These are phyloP conservation scores for Gadopsis bispinosus DNA, from an alignment of 2,797 vertebrate species.

Conservation along the genomic window DNA sequence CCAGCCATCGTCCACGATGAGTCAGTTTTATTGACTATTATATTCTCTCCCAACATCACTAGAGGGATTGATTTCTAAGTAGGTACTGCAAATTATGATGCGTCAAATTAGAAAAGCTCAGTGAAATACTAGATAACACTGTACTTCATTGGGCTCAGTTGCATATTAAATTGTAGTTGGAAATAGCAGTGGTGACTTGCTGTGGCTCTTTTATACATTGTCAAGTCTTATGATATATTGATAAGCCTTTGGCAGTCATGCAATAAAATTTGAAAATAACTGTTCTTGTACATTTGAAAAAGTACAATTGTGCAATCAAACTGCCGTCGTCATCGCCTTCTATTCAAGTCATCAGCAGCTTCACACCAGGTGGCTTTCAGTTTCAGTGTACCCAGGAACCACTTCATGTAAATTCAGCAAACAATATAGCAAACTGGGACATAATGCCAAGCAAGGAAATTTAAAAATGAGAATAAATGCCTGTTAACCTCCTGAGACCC, in stretches of 20 bases:
- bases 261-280: not conserved
- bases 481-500: no score
- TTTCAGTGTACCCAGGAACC: not conserved
- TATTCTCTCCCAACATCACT: not conserved
- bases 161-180: not conserved
- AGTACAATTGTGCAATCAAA: not conserved
- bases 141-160: not conserved
- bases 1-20: conserved; percentile 96
- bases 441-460: not conserved
- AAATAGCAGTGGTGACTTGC: not conserved
- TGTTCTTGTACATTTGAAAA: not conserved
- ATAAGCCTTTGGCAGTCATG: not conserved
- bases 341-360: not conserved
- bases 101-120: not conserved
- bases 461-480: not conserved
- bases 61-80: not conserved
- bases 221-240: not conserved
- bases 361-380: not conserved
- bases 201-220: not conserved
- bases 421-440: not conserved
- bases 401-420: not conserved
- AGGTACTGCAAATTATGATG: no score
- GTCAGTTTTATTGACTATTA: conserved; percentile 78
- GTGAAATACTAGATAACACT: not conserved
- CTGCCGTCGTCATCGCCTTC: not conserved